Conservation (phyloP, 2,797 vertebrate genomes). For the Nyctibius grandis region DNA sequence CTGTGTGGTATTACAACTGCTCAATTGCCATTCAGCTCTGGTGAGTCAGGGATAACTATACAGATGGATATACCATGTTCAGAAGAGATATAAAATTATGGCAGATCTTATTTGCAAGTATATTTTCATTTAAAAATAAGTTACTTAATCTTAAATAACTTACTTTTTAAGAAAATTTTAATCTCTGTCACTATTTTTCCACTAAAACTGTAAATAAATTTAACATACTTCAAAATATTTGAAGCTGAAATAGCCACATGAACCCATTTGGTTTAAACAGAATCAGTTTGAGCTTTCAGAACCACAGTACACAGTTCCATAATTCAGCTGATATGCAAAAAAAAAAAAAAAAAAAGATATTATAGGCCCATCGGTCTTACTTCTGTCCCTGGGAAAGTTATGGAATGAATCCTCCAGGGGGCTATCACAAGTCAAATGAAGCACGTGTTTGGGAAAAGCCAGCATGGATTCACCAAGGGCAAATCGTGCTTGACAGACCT, state of each 20-base stretch:
- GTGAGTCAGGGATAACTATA: neutral
- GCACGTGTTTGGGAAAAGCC: no score
- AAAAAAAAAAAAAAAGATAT: no score
- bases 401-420: no score
- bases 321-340: conserved; percentile 16
- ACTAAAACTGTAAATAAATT: conserved; percentile 50
- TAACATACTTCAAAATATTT: conserved; percentile 46
- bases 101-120: neutral
- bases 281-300: conserved; percentile 30
- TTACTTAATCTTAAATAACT: neutral
- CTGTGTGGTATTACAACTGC: neutral
- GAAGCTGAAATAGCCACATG: conserved; percentile 33
- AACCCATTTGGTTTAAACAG: conserved; percentile 47
- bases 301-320: neutral
- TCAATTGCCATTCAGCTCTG: neutral
- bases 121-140: neutral
- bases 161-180: conserved; percentile 4
- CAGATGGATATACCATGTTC: neutral
- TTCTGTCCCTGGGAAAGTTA: no score
- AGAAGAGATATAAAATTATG: neutral
- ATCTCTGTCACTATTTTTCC: conserved; percentile 39
- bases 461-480: no score
- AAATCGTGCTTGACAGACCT: no score
- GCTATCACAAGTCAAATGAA: no score
- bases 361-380: no score